Evolutionary conservation across 2,888 invertebrate genomes (phyloP).

Genomic region (Frankliniella fusca): DNA sequence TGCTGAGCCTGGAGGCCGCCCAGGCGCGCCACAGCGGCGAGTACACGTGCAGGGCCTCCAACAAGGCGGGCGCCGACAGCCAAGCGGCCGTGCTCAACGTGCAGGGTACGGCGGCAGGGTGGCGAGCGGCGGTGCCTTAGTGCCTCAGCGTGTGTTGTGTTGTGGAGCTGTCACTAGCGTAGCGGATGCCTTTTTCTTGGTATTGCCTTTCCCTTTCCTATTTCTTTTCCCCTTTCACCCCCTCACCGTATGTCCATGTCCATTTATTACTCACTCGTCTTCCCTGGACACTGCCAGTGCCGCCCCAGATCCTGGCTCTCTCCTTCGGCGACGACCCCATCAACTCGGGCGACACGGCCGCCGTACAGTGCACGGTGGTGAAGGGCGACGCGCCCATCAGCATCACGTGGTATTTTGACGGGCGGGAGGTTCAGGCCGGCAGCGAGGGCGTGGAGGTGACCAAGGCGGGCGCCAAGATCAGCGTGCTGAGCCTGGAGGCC

Average conservation of each 20-base stretch:
- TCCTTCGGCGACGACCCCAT: conserved; percentile 59
- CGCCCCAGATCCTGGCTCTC: conserved; percentile 61
- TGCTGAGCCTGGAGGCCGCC: conserved; percentile 51
- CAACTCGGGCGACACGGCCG: conserved; percentile 58
- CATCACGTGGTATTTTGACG: conserved; percentile 68
- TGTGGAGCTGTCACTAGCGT: neutral
- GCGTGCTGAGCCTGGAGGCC: conserved; percentile 53
- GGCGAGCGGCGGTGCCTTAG: conserved; percentile 38
- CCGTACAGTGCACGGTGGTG: conserved; percentile 55
- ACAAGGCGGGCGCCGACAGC: conserved; percentile 52
- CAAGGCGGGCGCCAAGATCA: conserved; percentile 48
- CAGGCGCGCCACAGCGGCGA: conserved; percentile 55
- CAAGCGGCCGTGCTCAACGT: conserved; percentile 52
- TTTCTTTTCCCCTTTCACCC: neutral
- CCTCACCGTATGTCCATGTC: conserved; percentile 5
- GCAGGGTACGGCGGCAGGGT: conserved; percentile 50
- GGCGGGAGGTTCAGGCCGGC: conserved; percentile 43
- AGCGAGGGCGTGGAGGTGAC: conserved; percentile 45
- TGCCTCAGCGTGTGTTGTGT: neutral
- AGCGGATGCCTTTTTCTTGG: neutral
- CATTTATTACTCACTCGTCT: neutral
- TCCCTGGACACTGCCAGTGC: conserved; percentile 49
- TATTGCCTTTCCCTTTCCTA: neutral
- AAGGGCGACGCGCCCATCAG: conserved; percentile 67
- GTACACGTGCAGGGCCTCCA: conserved; percentile 57